A percentile compares a stretch with the other conserved stretches of the same genome.
These are phyloP conservation scores for Zhuqinia jingwanae DNA, from an alignment of 2,888 invertebrate species.

Conservation along the genomic window DNA sequence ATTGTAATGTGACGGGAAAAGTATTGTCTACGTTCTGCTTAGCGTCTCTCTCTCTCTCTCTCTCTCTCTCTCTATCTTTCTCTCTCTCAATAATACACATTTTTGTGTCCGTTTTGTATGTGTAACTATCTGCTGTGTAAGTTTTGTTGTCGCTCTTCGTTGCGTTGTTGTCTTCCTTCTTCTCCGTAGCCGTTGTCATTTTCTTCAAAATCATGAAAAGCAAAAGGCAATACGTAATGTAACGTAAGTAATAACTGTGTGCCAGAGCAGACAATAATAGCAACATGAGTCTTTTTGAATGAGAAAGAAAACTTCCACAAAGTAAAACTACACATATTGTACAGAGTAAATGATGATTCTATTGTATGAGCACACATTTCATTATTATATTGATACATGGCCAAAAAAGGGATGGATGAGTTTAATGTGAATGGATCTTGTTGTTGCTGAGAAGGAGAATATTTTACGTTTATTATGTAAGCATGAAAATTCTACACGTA, in stretches of 20 bases:
- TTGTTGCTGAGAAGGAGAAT: not conserved
- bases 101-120: conserved; percentile 70
- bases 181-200: conserved; percentile 10
- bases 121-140: conserved; percentile 65
- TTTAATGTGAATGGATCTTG: conserved; percentile 50
- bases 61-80: conserved; percentile 23
- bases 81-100: conserved; percentile 65
- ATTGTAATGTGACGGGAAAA: conserved; percentile 75
- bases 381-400: conserved; percentile 72
- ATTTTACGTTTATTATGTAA: not conserved
- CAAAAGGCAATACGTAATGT: conserved; percentile 72
- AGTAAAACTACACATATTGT: conserved; percentile 60
- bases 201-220: conserved; percentile 64
- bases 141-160: conserved; percentile 71
- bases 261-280: conserved; percentile 65
- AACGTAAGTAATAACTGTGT: conserved; percentile 72
- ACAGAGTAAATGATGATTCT: conserved; percentile 66
- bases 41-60: conserved; percentile 64
- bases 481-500: too few species aligned
- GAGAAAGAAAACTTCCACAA: conserved; percentile 53
- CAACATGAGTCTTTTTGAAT: conserved; percentile 65
- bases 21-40: conserved; percentile 72
- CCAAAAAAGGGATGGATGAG: conserved; percentile 67
- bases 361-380: conserved; percentile 68
- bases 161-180: conserved; percentile 42